These are phyloP conservation scores for Ceratosolen solmsi DNA, from an alignment of 1,140 invertebrate genomes.

Conservation along the genomic window DNA sequence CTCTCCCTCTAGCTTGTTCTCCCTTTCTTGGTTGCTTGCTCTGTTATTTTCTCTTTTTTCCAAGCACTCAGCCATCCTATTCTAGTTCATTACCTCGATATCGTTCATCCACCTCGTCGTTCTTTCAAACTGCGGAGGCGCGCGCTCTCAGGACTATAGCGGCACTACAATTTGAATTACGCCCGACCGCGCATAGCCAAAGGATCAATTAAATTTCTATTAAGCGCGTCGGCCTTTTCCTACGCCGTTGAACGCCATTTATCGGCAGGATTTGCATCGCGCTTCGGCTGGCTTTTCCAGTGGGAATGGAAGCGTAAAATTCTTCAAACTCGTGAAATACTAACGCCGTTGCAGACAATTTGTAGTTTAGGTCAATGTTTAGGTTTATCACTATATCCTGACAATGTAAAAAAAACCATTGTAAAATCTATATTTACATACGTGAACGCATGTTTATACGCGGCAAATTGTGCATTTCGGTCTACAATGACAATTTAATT, in stretches of 20 bases:
- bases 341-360: too few relatives aligned
- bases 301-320: slow-evolving; percentile 57
- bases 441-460: too few relatives aligned
- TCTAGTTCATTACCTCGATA: slow-evolving; percentile 45
- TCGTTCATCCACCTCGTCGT: slow-evolving; percentile 1
- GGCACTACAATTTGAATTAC: slow-evolving; percentile 66
- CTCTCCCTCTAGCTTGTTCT: neutral
- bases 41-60: neutral
- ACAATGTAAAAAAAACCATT: neutral
- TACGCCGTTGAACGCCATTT: slow-evolving; percentile 57
- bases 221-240: slow-evolving; percentile 65
- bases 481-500: too few relatives aligned
- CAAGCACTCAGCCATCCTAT: neutral
- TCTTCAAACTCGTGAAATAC: slow-evolving; percentile 44
- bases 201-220: slow-evolving; percentile 73
- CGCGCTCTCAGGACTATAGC: neutral
- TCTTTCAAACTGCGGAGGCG: neutral
- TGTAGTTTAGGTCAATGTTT: neutral
- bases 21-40: neutral
- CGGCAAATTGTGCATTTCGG: too few relatives aligned
- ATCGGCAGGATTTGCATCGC: slow-evolving; percentile 60
- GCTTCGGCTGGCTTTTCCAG: slow-evolving; percentile 24
- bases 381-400: neutral
- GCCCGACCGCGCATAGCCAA: slow-evolving; percentile 67
- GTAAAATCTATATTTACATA: neutral